Evolutionary conservation across 2,888 invertebrate genomes (phyloP), one percentile per base, ranked within the genome.

Genomic region (Cordilura impudica): DNA sequence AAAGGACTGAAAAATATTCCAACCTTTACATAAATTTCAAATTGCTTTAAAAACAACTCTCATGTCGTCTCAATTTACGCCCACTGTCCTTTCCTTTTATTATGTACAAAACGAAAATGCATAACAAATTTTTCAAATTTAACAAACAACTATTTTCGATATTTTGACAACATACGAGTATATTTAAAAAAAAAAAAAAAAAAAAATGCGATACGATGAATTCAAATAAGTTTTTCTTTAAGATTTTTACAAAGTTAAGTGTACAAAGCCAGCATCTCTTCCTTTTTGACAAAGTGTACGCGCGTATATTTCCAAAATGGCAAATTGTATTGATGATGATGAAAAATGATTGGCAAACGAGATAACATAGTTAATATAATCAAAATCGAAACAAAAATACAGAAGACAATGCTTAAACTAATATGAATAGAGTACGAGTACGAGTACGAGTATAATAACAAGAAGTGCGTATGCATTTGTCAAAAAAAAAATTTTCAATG

Each of bases 391-490:
- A 43, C 10, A 72, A n/a, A 26, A 18, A 16, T 14, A 63, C 49
- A 65, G 19, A 60, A 71, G 35, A 39, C 35, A 39, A 39, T n/a
- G n/a, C n/a, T 39, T 35, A 72, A 71, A 61, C 60, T 29, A 60
- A 74, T 70, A 70, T 60, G 65, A 73, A 4, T 39, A 16, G 14
- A 21, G 7, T 21, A 71, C 58, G 58, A 43, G 53, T 51, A 31
- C 58, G 35, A 29, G 56, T 47, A 49, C 26, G 16, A 51, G 23
- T 51, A 21, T n/a, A 8, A 16, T 8, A 26, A 1, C 12, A 16
- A 65, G 77, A 79, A 79, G 79, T 75, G 79, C 79, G 79, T 79
- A 75, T 75, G 79, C 79, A 75, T 79, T 79, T 79, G 79, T 79
- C 79, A 75, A 31, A 51, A 75, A 31, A 51, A 75, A 78, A 78